Base-by-base conservation (phyloP, 2,888 invertebrate species). In the Ditylenchus weischeri region DNA sequence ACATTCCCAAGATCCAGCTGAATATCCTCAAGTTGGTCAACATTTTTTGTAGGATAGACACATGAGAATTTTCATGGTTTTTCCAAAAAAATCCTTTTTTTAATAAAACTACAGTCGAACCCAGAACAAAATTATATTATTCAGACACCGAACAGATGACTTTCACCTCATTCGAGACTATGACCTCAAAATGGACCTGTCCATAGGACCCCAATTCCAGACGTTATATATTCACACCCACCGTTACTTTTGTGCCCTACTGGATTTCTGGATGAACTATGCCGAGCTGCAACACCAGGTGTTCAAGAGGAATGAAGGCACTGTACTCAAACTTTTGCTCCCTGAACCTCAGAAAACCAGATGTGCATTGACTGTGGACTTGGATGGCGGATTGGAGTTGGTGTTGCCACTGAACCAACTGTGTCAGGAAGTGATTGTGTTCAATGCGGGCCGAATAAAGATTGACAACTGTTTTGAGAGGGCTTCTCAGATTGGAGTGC, bases 161-260 rank as follows among this genome's bases (percentile, higher is more conserved):
- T 85, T 85, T 10, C 78, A 78, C 48, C 72, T 85, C 59, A 69
- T 78, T 51, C 81, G 86, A 38, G 84, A 85, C 76, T 89, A 88
- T 82, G 91, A 92, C 76, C 87, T 89, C 2, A 88, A 88, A 70
- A 85, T 93, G 60, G 87, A 87, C 71, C 84, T 94, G 43, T 88
- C 90, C 79, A 91, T 93, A 91, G 71, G 73, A 10, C 89, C 71
- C 21, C 65, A 61, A 18, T 71, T 75, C 62, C 65, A 68, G 63
- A 57, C 76, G 10, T 73, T 91, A 0, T 92, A 94, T 0, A 90
- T 94, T 1, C 80, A 80, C 64, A 80, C 80, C 0, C 80, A 80
- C 65, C 71, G 79, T 43, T 96, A 95, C 86, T 88, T 93, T 62
- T 88, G 89, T 23, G 93, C 93, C 84, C 86, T 93, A 66, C 89